Base-by-base conservation (phyloP, 2,797 vertebrate genomes). In the Argentina silus region DNA sequence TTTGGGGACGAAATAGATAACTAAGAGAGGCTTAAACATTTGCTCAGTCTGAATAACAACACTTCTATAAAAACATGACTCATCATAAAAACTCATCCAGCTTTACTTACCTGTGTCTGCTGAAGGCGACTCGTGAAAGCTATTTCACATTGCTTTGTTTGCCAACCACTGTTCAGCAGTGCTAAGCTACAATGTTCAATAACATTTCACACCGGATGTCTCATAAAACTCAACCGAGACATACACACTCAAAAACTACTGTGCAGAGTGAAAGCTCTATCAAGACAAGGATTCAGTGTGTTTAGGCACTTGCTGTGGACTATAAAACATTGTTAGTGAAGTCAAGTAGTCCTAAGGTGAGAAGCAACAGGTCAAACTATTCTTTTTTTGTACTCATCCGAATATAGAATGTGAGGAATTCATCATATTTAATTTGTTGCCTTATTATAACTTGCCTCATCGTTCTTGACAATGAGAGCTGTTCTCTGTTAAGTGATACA, bases 21-120 rank as follows among this genome's bases (percentile, higher is more conserved):
- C 11, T 8, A 55, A 15, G 60, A 62, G 14, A 73, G 27, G 69
- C 66, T 70, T 84, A 3, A 61, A 66, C 78, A 73, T 73, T 65
- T 63, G 51, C 44, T 61, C 8, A 51, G 65, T 64, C 21, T 36
- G 27, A 36, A 36, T 36, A 36, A 36, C 27, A 36, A 36, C 27
- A 4, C 27, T 93, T 88, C 93, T 85, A 93, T 93, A 91, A 91
- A 78, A 88, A 93, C 87, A 55, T 93, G 91, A 94, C 90, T 93
- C 93, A 93, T 89, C 89, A 71, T 84, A 80, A 73, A 78, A 86
- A 78, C 88, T 90, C 87, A 84, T 89, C 82, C 80, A 75, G 84
- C 87, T 84, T 72, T 88, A 36, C 4, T 4, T 36, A 92, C 91
- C 89, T 91, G 90, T 85, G 85, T 86, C 91, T 93, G 93, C 90